A percentile compares a stretch with the other conserved stretches of the same genome.
Conservation (phyloP, 2,888 invertebrate genomes). For the Cephus pygmeus region DNA sequence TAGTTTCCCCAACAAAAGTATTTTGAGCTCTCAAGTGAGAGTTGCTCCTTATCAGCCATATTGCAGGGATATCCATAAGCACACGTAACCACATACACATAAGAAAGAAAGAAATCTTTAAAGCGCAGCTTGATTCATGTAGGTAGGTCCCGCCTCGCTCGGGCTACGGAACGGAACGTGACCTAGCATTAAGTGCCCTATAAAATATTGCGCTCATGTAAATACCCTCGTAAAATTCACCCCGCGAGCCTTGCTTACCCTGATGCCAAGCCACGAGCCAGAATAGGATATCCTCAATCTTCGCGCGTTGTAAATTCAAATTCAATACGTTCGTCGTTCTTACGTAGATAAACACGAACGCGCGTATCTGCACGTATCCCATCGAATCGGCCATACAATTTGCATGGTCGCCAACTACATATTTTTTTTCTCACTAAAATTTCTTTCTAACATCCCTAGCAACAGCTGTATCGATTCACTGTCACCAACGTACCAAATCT, state of each 20-base stretch:
- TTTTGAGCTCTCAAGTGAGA: background rate
- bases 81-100: background rate
- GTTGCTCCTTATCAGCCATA: background rate
- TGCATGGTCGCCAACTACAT: background rate
- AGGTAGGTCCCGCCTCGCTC: conserved; percentile 34
- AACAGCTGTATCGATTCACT: no score
- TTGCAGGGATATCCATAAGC: background rate
- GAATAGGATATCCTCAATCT: conserved; percentile 31
- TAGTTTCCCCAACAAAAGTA: background rate
- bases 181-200: conserved; percentile 62
- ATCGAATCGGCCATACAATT: background rate
- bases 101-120: conserved; percentile 30
- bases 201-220: conserved; percentile 64
- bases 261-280: conserved; percentile 30
- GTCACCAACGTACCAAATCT: no score
- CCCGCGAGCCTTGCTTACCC: conserved; percentile 42
- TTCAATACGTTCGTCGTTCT: conserved; percentile 35
- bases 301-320: conserved; percentile 43
- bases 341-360: background rate
- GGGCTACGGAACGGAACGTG: conserved; percentile 54
- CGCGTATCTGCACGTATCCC: background rate
- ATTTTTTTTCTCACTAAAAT: background rate
- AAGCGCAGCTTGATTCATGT: conserved; percentile 60
- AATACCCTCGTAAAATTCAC: conserved; percentile 60
- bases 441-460: background rate